Percentiles rank a stretch among this genome's conserved stretches.
phyloP scores from a whole-genome alignment of 1,140 invertebrate genomes.

The Ectropis grisescens region DNA sequence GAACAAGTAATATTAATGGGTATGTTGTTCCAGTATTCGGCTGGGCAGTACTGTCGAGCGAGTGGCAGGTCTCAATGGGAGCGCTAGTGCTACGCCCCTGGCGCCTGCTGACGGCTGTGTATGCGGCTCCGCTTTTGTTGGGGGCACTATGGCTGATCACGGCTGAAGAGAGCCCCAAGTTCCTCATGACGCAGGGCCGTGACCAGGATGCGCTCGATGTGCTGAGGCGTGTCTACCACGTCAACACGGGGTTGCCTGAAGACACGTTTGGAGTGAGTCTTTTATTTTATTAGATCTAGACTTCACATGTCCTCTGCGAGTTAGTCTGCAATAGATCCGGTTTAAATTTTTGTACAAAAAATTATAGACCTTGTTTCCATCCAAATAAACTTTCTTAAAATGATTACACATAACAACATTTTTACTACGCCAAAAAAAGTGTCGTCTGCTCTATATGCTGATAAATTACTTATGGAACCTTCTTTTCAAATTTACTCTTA shows the following conservation, averaged over 20 bases:
- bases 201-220: slow-evolving; percentile 71
- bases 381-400: too few relatives aligned
- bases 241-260: slow-evolving; percentile 72
- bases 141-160: slow-evolving; percentile 62
- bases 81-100: slow-evolving; percentile 70
- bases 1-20: too few relatives aligned
- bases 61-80: slow-evolving; percentile 18
- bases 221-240: slow-evolving; percentile 69
- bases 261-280: slow-evolving; percentile 76
- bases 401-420: too few relatives aligned
- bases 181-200: slow-evolving; percentile 74
- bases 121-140: slow-evolving; percentile 71
- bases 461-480: too few relatives aligned
- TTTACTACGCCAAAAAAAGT: too few relatives aligned
- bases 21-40: slow-evolving; percentile 31
- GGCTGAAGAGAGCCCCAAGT: slow-evolving; percentile 78
- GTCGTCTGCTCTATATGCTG: too few relatives aligned
- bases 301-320: too few relatives aligned
- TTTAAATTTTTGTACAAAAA: too few relatives aligned
- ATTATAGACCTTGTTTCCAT: too few relatives aligned
- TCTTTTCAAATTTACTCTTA: too few relatives aligned
- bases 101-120: slow-evolving; percentile 74
- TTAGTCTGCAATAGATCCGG: too few relatives aligned
- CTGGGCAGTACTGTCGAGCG: slow-evolving; percentile 33
- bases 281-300: too few relatives aligned